A percentile compares a stretch with the other conserved stretches of the same genome.
These are phyloP conservation scores for Rhagoletis zephyria DNA, from an alignment of 1,140 invertebrate species.

Conservation along the genomic window DNA sequence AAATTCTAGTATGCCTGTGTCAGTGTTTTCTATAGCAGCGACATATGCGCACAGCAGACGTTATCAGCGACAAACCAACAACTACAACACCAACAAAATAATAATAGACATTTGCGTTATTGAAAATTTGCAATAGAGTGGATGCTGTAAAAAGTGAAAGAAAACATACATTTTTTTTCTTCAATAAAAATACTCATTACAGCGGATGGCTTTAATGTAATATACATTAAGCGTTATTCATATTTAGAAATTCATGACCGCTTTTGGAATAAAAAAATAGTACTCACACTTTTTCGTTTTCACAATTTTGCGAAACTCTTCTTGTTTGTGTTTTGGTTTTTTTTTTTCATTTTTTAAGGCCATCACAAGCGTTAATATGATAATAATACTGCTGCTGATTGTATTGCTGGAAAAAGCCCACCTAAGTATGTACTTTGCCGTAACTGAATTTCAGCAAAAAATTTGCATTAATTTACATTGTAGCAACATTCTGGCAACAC, in stretches of 20 bases:
- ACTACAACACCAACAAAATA: background rate
- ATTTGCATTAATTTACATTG: background rate
- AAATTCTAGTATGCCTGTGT: slow-evolving; percentile 19
- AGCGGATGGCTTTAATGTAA: background rate
- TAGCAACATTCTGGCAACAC: background rate
- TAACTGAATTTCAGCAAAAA: slow-evolving; percentile 12
- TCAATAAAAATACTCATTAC: background rate
- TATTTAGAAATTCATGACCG: background rate
- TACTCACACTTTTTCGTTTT: background rate
- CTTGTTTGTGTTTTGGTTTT: background rate
- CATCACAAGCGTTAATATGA: slow-evolving; percentile 17
- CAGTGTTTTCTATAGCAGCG: background rate
- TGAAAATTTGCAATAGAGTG: background rate
- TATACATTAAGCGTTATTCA: background rate
- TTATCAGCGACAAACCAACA: background rate
- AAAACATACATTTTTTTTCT: background rate
- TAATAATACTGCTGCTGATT: slow-evolving; percentile 30
- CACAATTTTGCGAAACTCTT: background rate
- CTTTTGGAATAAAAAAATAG: background rate
- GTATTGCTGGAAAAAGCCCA: background rate
- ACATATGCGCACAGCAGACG: background rate
- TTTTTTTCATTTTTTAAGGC: background rate
- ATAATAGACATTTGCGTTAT: background rate
- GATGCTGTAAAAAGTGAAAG: background rate
- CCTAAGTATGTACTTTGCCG: background rate